phyloP scores from a whole-genome alignment of 2,797 vertebrate species.

The Anas capensis region DNA sequence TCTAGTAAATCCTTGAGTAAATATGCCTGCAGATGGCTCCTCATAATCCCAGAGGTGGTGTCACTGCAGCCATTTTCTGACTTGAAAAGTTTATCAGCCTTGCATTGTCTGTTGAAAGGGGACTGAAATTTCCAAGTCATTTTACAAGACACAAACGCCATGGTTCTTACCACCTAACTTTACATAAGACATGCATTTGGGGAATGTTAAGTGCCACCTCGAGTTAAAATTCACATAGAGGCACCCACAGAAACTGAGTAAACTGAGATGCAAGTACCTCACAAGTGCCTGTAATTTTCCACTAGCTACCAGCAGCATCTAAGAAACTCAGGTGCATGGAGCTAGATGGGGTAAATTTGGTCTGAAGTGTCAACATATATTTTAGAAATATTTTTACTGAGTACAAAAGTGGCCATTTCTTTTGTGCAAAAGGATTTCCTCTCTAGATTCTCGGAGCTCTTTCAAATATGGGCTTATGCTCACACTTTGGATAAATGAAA shows the following conservation, averaged over 20 bases:
- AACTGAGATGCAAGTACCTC: not conserved
- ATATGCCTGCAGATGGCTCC: not conserved
- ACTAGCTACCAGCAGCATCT: not conserved
- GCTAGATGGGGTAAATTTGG: not conserved
- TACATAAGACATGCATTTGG: not conserved
- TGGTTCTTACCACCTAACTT: not conserved
- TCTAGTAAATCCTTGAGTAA: not conserved
- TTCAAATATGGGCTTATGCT: not conserved
- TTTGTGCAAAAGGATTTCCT: not conserved
- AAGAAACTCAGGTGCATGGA: not conserved
- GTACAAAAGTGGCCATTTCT: not conserved
- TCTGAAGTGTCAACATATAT: not conserved
- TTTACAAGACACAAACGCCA: not conserved
- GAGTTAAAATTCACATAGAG: not conserved
- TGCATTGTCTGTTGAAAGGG: not conserved
- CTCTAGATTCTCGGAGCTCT: not conserved
- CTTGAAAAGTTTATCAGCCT: not conserved
- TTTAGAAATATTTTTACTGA: not conserved
- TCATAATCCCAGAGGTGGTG: not conserved
- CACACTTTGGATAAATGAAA: not conserved
- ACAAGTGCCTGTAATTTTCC: not conserved
- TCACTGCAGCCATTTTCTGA: not conserved
- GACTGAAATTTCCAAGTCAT: not conserved
- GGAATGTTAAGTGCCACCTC: not conserved
- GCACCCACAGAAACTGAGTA: fast-evolving